Percentiles rank a stretch among this genome's conserved stretches.
Conservation (phyloP, 2,113 vertebrate genomes). For the Pterocles gutturalis region DNA sequence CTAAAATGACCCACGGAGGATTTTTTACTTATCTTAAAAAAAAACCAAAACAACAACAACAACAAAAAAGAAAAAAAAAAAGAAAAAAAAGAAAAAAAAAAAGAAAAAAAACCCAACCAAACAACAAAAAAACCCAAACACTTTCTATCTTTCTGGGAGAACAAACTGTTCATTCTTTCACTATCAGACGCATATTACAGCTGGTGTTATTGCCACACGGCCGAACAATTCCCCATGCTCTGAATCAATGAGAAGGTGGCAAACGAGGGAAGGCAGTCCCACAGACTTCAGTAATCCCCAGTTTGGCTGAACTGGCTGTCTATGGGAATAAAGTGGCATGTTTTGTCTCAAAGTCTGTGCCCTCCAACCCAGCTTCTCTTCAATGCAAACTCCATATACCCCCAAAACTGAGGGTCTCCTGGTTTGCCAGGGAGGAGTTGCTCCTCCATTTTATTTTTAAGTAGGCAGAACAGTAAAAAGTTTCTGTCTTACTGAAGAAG, state of each 20-base stretch:
- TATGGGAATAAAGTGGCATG: neutral
- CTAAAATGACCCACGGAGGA: slow-evolving; percentile 30
- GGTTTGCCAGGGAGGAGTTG: neutral
- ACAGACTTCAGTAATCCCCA: neutral
- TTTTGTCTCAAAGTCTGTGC: neutral
- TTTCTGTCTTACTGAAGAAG: neutral
- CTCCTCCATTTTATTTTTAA: neutral
- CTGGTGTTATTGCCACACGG: neutral
- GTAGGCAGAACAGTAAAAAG: neutral
- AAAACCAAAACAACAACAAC: neutral
- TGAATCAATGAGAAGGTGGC: neutral
- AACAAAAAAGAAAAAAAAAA: too few species aligned
- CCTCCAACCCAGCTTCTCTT: neutral
- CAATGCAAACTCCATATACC: neutral
- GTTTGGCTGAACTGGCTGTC: neutral
- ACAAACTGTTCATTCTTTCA: neutral
- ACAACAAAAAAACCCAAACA: neutral
- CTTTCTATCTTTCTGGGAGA: neutral
- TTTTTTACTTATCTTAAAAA: neutral
- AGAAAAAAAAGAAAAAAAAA: too few species aligned
- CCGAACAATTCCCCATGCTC: neutral
- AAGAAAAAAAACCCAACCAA: neutral
- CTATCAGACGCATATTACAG: neutral
- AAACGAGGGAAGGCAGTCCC: neutral
- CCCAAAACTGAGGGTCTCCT: neutral